Base-by-base conservation (phyloP, 2,797 vertebrate genomes). In the Channallabes apus region DNA sequence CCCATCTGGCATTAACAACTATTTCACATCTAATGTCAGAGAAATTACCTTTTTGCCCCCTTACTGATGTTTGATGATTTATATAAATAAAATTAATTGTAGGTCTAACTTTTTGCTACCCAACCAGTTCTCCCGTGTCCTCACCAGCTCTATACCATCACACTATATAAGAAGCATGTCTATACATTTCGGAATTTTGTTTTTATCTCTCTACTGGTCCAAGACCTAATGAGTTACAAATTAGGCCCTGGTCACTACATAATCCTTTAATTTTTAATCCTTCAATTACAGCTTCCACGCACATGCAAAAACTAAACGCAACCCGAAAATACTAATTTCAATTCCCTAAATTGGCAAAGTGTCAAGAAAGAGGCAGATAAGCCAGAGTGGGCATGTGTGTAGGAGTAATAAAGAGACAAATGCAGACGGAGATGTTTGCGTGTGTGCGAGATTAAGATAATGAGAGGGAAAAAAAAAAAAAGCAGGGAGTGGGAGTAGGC, bases 361-460 rank as follows among this genome's bases (percentile, higher is more conserved):
- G 54, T 65, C 18, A 22, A 59, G 51, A 68, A 29, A 76, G 32
- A 77, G 61, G 80, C 56, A 35, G 73, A 38, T 41, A 62, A 83
- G 80, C n/a, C 72, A 58, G 51, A 82, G 80, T 83, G 64, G 72
- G 61, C 67, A 82, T 81, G 58, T 85, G 84, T 86, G 85, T 86
- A 78, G 85, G 85, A 86, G 85, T 86, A 86, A 82, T 85, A 75
- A 61, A 81, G 64, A 69, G 73, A 59, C 83, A 68, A 84, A 80
- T 54, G 56, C 68, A 80, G 77, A 80, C 41, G 41, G 68, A 80
- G 72, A 82, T 69, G 84, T 82, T 86, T 86, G 80, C 56, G 35
- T 83, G 79, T 75, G 79, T 80, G 64, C 29, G 46, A 59, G 83
- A 73, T 71, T 80, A 80, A 81, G 71, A 84, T 87, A 71, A 82